phyloP scores from a whole-genome alignment of 2,797 vertebrate species.

The Garrulus glandarius region DNA sequence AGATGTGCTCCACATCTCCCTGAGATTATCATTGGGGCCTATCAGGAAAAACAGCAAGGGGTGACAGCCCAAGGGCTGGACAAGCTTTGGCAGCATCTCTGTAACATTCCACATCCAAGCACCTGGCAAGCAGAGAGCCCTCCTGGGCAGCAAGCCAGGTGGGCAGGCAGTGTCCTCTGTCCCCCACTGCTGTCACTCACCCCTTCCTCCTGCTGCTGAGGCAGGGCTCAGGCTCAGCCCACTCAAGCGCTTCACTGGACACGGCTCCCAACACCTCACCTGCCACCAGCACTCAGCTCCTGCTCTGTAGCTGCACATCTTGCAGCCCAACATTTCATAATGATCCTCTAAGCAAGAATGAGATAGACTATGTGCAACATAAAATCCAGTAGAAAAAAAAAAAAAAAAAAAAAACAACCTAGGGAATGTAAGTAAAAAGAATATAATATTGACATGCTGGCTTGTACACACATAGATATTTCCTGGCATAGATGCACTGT shows the following conservation, averaged over 20 bases:
- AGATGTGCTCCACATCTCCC: neutral
- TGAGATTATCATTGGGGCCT: too few relatives aligned
- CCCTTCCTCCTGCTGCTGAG: neutral
- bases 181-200: neutral
- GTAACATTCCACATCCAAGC: neutral
- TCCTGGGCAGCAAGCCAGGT: neutral
- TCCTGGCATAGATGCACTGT: neutral
- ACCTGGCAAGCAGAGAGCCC: neutral
- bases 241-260: neutral
- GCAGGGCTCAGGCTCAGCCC: neutral
- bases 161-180: neutral
- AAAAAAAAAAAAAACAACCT: neutral
- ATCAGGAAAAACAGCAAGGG: neutral
- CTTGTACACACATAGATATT: neutral
- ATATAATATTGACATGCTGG: neutral
- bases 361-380: neutral
- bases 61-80: neutral
- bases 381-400: neutral
- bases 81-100: neutral
- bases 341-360: neutral
- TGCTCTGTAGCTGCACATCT: neutral
- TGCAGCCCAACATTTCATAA: neutral
- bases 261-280: neutral
- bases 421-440: neutral
- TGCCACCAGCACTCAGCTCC: fast-evolving